phyloP scores from a whole-genome alignment of 2,888 invertebrate species.

The Hemaris fuciformis region DNA sequence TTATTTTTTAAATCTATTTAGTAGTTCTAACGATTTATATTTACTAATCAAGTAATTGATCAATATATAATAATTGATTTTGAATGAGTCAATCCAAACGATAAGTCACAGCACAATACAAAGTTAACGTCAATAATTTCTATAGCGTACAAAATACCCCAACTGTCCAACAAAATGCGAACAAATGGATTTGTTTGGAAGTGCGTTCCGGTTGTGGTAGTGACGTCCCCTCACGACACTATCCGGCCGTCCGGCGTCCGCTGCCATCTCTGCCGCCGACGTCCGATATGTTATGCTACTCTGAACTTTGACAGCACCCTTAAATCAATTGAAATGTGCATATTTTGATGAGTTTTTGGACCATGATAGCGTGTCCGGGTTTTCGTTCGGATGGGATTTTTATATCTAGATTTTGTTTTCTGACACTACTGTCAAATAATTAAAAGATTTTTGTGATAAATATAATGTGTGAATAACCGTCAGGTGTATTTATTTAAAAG shows the following conservation, averaged over 20 bases:
- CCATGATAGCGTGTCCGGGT: conserved; percentile 40
- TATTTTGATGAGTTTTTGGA: conserved; percentile 6
- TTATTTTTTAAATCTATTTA: too few relatives aligned
- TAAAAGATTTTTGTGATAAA: too few relatives aligned
- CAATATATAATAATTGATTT: too few relatives aligned
- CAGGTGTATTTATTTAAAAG: too few relatives aligned
- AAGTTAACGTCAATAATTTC: background rate
- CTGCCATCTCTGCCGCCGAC: conserved; percentile 45
- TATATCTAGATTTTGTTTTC: too few relatives aligned
- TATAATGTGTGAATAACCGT: too few relatives aligned
- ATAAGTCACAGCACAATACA: background rate
- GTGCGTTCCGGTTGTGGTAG: conserved; percentile 34
- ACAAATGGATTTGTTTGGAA: conserved; percentile 28
- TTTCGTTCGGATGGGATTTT: conserved; percentile 3
- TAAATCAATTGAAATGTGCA: conserved; percentile 10
- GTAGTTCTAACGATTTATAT: too few relatives aligned
- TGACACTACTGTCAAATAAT: too few relatives aligned
- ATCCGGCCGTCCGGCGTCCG: conserved; percentile 16
- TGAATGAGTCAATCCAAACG: too few relatives aligned
- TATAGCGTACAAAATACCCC: background rate
- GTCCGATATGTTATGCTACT: conserved; percentile 53
- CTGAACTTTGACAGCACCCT: conserved; percentile 50
- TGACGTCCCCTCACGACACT: conserved; percentile 55
- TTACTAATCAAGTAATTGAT: too few relatives aligned
- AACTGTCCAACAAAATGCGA: conserved; percentile 17